Percentiles rank a stretch among this genome's conserved stretches.
Conservation (phyloP, 1,140 invertebrate genomes). For the Drosophila carrolli region DNA sequence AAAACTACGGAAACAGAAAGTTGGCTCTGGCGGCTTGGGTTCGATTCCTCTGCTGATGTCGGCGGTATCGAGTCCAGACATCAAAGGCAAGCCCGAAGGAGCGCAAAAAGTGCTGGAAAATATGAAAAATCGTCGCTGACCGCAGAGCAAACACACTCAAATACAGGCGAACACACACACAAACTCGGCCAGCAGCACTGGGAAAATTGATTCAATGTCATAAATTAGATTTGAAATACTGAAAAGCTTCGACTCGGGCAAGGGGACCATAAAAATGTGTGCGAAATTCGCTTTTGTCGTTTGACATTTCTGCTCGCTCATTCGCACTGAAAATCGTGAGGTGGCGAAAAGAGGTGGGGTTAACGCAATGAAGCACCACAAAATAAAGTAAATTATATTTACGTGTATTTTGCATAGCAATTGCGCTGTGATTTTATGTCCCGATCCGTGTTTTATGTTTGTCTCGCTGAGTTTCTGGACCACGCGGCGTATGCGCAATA, state of each 20-base stretch:
- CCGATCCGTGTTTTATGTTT: conserved; percentile 5
- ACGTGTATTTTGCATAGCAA: conserved; percentile 77
- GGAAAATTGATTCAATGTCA: conserved; percentile 81
- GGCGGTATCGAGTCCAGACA: conserved; percentile 56
- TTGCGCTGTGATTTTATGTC: conserved; percentile 58
- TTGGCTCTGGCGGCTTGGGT: conserved; percentile 56
- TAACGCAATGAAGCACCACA: conserved; percentile 62
- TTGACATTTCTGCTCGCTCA: conserved; percentile 58
- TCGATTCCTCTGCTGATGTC: conserved; percentile 41
- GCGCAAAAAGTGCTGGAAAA: conserved; percentile 67
- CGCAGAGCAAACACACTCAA: conserved; percentile 58
- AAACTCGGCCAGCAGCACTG: conserved; percentile 4
- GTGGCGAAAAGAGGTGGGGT: not conserved
- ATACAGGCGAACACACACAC: conserved; percentile 14
- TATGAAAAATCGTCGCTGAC: conserved; percentile 80
- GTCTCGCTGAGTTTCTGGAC: not conserved
- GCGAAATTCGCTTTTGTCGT: conserved; percentile 66
- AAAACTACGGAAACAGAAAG: conserved; percentile 59
- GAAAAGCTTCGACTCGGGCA: conserved; percentile 54
- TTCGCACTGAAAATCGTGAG: conserved; percentile 20
- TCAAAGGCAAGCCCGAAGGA: conserved; percentile 54
- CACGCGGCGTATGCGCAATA: conserved; percentile 58
- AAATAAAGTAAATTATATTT: conserved; percentile 80
- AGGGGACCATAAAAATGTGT: conserved; percentile 73
- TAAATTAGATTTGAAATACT: conserved; percentile 83